Conservation (phyloP, 2,113 vertebrate species). For the Cathartes aura region DNA sequence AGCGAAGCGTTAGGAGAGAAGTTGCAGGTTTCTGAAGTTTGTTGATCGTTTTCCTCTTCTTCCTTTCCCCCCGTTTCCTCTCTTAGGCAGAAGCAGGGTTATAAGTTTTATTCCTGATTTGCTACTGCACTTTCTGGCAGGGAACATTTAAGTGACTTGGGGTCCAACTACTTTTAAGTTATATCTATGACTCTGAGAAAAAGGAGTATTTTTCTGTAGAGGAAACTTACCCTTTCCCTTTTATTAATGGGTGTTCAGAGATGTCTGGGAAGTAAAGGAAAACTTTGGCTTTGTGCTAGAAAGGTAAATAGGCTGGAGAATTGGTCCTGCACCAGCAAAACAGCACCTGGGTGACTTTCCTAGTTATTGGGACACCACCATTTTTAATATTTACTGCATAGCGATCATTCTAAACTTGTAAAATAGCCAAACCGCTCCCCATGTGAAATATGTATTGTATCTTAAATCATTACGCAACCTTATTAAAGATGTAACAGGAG, state of each 20-base stretch:
- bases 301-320: background rate
- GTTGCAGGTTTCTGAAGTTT: background rate
- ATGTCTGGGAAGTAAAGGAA: background rate
- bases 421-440: background rate
- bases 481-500: background rate
- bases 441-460: background rate
- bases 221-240: background rate
- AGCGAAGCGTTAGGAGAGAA: background rate
- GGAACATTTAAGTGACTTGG: background rate
- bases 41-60: background rate
- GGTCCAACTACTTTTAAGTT: background rate
- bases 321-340: background rate
- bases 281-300: background rate
- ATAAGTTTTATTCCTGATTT: background rate
- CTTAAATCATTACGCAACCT: background rate
- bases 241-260: background rate
- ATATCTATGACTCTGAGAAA: background rate
- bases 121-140: background rate
- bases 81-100: background rate
- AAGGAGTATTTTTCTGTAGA: background rate
- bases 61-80: accelerated
- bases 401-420: background rate
- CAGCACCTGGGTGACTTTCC: background rate
- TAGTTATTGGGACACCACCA: background rate
- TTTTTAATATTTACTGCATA: background rate